These are phyloP conservation scores for Clostera curtula DNA, from an alignment of 2,888 invertebrate species.

Conservation along the genomic window DNA sequence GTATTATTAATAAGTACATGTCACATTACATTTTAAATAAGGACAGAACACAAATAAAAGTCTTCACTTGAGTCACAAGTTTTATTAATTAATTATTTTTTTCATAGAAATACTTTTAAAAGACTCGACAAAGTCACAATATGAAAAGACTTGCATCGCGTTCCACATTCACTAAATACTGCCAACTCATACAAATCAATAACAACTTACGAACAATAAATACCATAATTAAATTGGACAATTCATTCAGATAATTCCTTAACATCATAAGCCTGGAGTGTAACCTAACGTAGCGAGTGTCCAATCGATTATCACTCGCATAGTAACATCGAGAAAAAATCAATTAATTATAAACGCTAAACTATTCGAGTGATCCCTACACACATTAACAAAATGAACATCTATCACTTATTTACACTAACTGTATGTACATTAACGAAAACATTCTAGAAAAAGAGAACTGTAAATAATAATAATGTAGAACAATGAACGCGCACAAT, in stretches of 20 bases:
- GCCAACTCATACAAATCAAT: constrained; percentile 59
- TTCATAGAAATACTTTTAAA: constrained; percentile 73
- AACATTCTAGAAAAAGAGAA: constrained; percentile 59
- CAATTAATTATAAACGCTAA: too few species aligned
- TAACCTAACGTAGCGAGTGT: constrained; percentile 32
- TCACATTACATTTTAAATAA: too few species aligned
- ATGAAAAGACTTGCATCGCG: constrained; percentile 62
- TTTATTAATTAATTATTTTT: constrained; percentile 58
- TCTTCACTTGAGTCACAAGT: constrained; percentile 51
- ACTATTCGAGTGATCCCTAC: constrained; percentile 25
- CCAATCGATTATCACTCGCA: constrained; percentile 14
- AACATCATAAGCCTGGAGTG: constrained; percentile 33
- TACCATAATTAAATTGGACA: constrained; percentile 60
- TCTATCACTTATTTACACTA: constrained; percentile 66
- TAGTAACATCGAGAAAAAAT: constrained; percentile 11
- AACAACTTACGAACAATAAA: constrained; percentile 70
- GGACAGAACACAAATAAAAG: constrained; percentile 39
- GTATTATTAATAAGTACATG: too few species aligned
- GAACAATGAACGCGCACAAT: constrained; percentile 48
- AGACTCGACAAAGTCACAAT: constrained; percentile 70
- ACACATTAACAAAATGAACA: constrained; percentile 53
- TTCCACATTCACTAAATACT: constrained; percentile 63
- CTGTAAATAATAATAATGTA: constrained; percentile 63
- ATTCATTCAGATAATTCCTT: constrained; percentile 62
- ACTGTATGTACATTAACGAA: constrained; percentile 72